phyloP scores from a whole-genome alignment of 2,888 invertebrate species.

The Luperina testacea region DNA sequence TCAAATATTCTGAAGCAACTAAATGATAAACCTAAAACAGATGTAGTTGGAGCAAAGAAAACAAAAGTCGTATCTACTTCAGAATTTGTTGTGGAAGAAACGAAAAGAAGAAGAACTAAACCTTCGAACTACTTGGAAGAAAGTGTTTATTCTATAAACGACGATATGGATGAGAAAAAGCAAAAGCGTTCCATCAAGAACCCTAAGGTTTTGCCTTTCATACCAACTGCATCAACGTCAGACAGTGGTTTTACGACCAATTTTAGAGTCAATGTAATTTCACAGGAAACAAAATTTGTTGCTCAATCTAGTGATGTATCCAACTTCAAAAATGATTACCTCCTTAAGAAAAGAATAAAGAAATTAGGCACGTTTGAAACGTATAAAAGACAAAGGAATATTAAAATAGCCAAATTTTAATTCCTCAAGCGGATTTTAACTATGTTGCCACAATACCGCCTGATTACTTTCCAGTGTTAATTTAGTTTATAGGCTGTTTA shows the following conservation, averaged over 20 bases:
- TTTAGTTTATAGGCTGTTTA: conserved; percentile 48
- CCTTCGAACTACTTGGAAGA: conserved; percentile 86
- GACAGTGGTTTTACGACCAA: conserved; percentile 83
- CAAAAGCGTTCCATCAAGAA: conserved; percentile 72
- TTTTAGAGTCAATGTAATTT: conserved; percentile 82
- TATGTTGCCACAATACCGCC: conserved; percentile 63
- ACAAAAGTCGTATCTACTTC: conserved; percentile 78
- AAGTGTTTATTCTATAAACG: conserved; percentile 81
- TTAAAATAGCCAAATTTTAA: conserved; percentile 85
- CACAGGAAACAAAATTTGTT: conserved; percentile 79
- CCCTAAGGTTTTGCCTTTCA: conserved; percentile 82
- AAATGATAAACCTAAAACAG: conserved; percentile 75
- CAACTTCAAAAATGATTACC: conserved; percentile 81
- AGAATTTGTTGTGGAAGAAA: conserved; percentile 80
- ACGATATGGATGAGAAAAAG: conserved; percentile 69
- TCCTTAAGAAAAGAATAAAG: conserved; percentile 79
- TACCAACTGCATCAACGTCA: conserved; percentile 83
- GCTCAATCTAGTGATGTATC: conserved; percentile 74
- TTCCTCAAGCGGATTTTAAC: conserved; percentile 13
- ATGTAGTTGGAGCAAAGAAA: conserved; percentile 65
- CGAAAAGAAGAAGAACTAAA: conserved; percentile 76
- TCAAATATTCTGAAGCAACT: conserved; percentile 77
- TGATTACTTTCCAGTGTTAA: conserved; percentile 59
- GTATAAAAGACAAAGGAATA: conserved; percentile 79
- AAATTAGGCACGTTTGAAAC: conserved; percentile 80